A percentile compares a stretch with the other conserved stretches of the same genome.
These are phyloP conservation scores for Schizaphis graminum DNA, from an alignment of 2,888 invertebrate species.

Conservation along the genomic window DNA sequence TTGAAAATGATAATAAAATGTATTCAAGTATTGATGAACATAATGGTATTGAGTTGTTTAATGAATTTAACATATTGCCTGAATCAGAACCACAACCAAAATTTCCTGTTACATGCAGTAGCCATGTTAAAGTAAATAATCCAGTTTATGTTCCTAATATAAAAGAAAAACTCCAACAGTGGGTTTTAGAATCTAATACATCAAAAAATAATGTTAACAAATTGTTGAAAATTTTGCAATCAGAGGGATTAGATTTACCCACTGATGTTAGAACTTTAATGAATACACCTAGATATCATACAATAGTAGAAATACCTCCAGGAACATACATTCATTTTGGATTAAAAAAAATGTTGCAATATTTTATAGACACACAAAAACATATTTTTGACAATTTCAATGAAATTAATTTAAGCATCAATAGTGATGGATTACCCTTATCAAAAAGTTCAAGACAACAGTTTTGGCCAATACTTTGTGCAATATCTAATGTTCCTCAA, in stretches of 20 bases:
- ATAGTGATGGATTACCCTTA: slow-evolving; percentile 22
- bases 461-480: too few relatives aligned
- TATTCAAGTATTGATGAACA: too few relatives aligned
- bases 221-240: not conserved
- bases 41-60: too few relatives aligned
- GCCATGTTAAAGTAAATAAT: not conserved
- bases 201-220: slow-evolving; percentile 14
- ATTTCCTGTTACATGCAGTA: not conserved
- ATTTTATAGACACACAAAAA: not conserved
- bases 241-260: slow-evolving; percentile 15
- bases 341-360: not conserved
- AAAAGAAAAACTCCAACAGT: slow-evolving; percentile 5
- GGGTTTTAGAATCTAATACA: slow-evolving; percentile 4
- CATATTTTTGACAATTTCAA: not conserved
- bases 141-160: not conserved
- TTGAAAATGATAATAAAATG: too few relatives aligned
- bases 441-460: not conserved
- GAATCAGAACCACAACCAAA: not conserved
- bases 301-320: not conserved
- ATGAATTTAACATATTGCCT: not conserved
- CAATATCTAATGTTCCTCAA: too few relatives aligned
- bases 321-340: not conserved
- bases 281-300: slow-evolving; percentile 3
- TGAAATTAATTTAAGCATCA: not conserved
- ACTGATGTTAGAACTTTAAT: not conserved